These are phyloP conservation scores for Sylvia borin DNA, from an alignment of 2,797 vertebrate genomes.

Conservation along the genomic window DNA sequence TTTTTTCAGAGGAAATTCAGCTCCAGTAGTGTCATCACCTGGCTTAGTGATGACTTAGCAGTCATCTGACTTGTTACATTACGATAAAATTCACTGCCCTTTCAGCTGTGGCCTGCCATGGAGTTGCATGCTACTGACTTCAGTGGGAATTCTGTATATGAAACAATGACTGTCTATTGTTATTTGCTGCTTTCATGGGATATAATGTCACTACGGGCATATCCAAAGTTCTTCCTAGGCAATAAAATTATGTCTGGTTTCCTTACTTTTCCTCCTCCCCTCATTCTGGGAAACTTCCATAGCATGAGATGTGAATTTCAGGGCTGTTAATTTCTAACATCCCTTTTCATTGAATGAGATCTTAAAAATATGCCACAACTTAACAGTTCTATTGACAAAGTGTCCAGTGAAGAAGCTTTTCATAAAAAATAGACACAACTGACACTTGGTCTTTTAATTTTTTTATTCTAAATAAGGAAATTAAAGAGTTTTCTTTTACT, in stretches of 20 bases:
- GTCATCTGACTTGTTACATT: background rate
- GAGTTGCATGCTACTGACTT: background rate
- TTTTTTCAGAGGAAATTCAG: background rate
- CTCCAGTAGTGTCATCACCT: background rate
- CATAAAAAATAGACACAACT: conserved; percentile 8
- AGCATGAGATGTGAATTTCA: background rate
- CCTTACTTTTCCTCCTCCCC: background rate
- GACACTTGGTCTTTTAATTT: background rate
- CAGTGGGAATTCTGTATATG: background rate
- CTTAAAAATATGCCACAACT: conserved; percentile 12
- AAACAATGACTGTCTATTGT: background rate
- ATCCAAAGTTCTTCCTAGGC: background rate
- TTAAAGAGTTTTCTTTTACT: conserved; percentile 2
- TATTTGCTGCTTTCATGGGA: no score
- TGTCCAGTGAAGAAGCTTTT: conserved; percentile 51
- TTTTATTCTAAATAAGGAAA: conserved; percentile 39
- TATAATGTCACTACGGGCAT: no score
- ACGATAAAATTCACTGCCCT: background rate
- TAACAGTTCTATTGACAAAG: conserved; percentile 49
- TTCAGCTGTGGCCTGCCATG: background rate
- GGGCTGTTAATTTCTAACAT: background rate
- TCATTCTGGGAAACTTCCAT: background rate
- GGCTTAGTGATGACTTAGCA: background rate
- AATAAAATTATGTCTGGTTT: background rate
- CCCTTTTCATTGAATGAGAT: background rate